Base-by-base conservation (phyloP, 2,797 vertebrate species). In the Aplochiton taeniatus region DNA sequence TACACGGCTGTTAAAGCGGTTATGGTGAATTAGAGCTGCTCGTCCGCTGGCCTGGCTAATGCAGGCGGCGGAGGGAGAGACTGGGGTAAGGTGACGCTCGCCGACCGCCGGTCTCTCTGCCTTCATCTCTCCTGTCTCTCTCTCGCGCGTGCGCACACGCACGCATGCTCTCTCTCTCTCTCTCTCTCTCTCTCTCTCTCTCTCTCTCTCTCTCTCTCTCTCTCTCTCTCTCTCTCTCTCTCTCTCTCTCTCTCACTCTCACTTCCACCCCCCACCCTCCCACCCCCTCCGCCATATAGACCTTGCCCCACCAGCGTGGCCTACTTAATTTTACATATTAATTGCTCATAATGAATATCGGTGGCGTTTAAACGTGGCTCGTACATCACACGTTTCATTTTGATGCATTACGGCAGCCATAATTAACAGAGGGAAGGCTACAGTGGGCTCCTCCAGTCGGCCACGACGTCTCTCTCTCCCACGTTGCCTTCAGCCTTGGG, bases 1-100 rank as follows among this genome's bases (percentile, higher is more conserved):
- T 89, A 91, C 85, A 85, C 84, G 45, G 76, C 83, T 60, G 83
- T 92, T 31, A 90, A 93, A 93, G 91, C 72, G 64, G 80, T 90
- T 90, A 90, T 83, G 79, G 85, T 85, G 85, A 88, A 90, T 91
- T 89, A 89, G 82, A 76, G 72, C 81, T 84, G 74, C 57, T 75
- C 73, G 44, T 58, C 46, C 43, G 45, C 58, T 14, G 47, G 45
- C 14, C 19, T 31, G 31, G 18, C 59, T 61, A 61, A 61, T 49
- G 59, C 47, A 58, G 13, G 9, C 16, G 13, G 9, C n/a, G 17
- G 41, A 14, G 47, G 4, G 42, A 43, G 42, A 17, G 56, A 43
- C 8, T n/a, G 56, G 41, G 56, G 42, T 16, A 20, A 54, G 18
- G 20, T 54, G 20, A 54, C n/a, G n/a, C 53, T 19, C 53, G 20